Base-by-base conservation (phyloP, 2,113 vertebrate genomes). In the Tyto alba region DNA sequence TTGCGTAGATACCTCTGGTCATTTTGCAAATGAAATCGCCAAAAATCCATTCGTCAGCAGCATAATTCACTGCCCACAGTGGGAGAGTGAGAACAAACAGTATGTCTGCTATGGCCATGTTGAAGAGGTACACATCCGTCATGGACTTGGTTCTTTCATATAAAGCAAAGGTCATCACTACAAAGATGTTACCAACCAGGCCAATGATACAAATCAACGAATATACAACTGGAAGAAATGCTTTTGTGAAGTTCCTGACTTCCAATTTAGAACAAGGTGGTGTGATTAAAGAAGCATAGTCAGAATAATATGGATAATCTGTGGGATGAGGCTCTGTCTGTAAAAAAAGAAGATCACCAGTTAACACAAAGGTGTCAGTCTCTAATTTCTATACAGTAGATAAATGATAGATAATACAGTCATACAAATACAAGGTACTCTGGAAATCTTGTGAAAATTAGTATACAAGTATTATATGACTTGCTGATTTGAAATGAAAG, bases 71-170 rank as follows among this genome's bases (percentile, higher is more conserved):
- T 15, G 98, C 98, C 93, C 99, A 98, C 81, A 99, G 97, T 0
- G 99, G 99, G 34, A 99, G 98, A 2, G 98, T 98, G 17, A 98
- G 97, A 32, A 99, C 98, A 8, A 99, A 99, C 2, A 99, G 94
- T 53, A 99, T 97, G 96, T 99, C 99, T 0, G 99, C 98, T 6
- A 99, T 84, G 73, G 99, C 99, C 96, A 99, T 98, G 71, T 99
- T 99, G 52, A 99, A 89, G 82, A 99, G 98, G 86, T 98, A 99
- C 5, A 99, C 97, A 9, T 99, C 99, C 0, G 99, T 99, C 99
- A 99, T 99, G 41, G 99, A 99, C 91, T 98, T 99, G 82, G 97
- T 73, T 87, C 96, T 98, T 96, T 99, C 99, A 32, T 99, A 99
- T 18, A 98, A 97, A 52, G 98, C 97, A 11, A 99, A 99, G 73